Base-by-base conservation (phyloP, 2,888 invertebrate genomes). In the Muschampia plurimacula region DNA sequence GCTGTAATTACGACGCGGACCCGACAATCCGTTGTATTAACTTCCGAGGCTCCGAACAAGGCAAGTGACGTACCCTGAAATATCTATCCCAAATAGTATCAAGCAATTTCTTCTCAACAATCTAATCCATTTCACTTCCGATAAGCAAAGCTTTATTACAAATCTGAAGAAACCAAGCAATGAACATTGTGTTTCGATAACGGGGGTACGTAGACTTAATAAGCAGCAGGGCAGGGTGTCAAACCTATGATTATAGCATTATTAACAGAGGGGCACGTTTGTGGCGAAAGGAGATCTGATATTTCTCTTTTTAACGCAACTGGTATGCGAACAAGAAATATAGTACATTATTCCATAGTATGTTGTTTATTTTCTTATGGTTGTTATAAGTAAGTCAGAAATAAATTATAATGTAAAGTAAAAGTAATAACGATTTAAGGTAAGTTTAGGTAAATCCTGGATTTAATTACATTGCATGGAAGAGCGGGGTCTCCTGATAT, bases 171-270 rank as follows among this genome's bases (percentile, higher is more conserved):
- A 41, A 28, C n/a, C 13, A 36, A 15, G 69, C 55, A 68, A 57
- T 65, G 60, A 28, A 60, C 28, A 44, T 69, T 74, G 64, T 36
- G 10, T 44, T 55, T 6, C 8, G n/a, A 0, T 72, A 28, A 44
- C 52, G 55, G 55, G n/a, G n/a, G 41, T 62, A 60, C 9, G 9
- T 59, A 73, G 67, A 44, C 66, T 77, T 60, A 73, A 52, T 69
- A 69, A 72, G 74, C 78, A 77, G 73, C 77, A 77, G 77, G 79
- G 75, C 78, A 79, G 89, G 89, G 90, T 89, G 90, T 86, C 89
- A 90, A 91, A 91, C 92, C 91, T 91, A 92, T 93, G 89, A 92
- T 93, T 93, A 93, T 85, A 85, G 85, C 83, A 84, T 89, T 89
- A 91, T 90, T 89, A 90, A 82, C 83, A 78, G 84, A 86, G 89